Conservation (phyloP, 2,113 vertebrate species). For the Planiliza haematocheilus region DNA sequence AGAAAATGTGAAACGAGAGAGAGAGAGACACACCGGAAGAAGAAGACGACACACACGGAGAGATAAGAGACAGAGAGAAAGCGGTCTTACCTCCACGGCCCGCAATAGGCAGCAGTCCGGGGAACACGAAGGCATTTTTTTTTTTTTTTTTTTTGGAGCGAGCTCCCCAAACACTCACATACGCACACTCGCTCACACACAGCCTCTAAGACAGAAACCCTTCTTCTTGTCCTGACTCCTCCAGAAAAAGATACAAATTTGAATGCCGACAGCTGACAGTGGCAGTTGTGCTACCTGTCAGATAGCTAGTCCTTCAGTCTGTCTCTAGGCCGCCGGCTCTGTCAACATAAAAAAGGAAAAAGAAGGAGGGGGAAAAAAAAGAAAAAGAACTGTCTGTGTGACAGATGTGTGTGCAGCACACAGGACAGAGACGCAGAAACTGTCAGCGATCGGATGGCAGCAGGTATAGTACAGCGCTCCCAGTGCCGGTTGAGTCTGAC, state of each 20-base stretch:
- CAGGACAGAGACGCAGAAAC: slow-evolving; percentile 48
- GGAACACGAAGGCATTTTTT: slow-evolving; percentile 93
- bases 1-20: slow-evolving; percentile 38
- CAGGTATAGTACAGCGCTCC: slow-evolving; percentile 72
- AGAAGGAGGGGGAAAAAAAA: neutral
- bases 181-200: slow-evolving; percentile 48
- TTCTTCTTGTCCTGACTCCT: slow-evolving; percentile 50
- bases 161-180: slow-evolving; percentile 69
- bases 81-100: slow-evolving; percentile 89
- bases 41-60: slow-evolving; percentile 20
- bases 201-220: slow-evolving; percentile 50
- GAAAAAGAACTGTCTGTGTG: slow-evolving; percentile 36
- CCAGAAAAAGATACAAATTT: slow-evolving; percentile 51
- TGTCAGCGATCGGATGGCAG: slow-evolving; percentile 59
- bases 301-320: slow-evolving; percentile 61
- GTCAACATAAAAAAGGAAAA: slow-evolving; percentile 1
- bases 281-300: slow-evolving; percentile 65
- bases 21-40: neutral
- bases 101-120: slow-evolving; percentile 91
- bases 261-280: slow-evolving; percentile 61
- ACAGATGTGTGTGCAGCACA: slow-evolving; percentile 41
- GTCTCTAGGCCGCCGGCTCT: slow-evolving; percentile 40
- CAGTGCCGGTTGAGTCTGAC: slow-evolving; percentile 76
- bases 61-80: slow-evolving; percentile 51
- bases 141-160: slow-evolving; percentile 63